phyloP scores from a whole-genome alignment of 2,113 vertebrate species.

The Turdus rufiventris region DNA sequence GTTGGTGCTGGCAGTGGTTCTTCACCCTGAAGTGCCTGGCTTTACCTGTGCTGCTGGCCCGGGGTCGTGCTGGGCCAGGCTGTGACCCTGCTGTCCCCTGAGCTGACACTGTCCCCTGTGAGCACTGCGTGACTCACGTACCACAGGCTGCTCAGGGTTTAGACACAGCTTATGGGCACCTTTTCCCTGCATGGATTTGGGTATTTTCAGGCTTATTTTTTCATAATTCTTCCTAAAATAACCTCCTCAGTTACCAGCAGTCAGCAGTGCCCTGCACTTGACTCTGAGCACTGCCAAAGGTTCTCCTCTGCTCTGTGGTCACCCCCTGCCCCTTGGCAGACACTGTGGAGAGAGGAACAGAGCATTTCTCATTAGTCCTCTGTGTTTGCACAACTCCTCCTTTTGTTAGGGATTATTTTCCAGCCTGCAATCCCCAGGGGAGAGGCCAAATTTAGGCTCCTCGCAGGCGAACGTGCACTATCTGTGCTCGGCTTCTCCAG shows the following conservation, averaged over 20 bases:
- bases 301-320: slow-evolving; percentile 68
- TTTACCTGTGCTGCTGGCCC: background rate
- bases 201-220: slow-evolving; percentile 69
- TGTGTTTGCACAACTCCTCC: slow-evolving; percentile 58
- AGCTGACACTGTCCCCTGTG: background rate
- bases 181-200: slow-evolving; percentile 39
- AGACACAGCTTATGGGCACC: slow-evolving; percentile 66
- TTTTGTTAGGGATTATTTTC: slow-evolving; percentile 66
- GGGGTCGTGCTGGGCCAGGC: slow-evolving; percentile 36
- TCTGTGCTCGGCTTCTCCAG: background rate
- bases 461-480: background rate
- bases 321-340: slow-evolving; percentile 56
- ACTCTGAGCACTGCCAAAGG: slow-evolving; percentile 21
- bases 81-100: slow-evolving; percentile 54
- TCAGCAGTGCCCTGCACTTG: slow-evolving; percentile 65
- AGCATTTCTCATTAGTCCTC: slow-evolving; percentile 40
- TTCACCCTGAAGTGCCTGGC: background rate
- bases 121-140: slow-evolving; percentile 67
- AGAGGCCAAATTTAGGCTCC: slow-evolving; percentile 38
- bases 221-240: slow-evolving; percentile 75
- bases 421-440: slow-evolving; percentile 19
- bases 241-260: slow-evolving; percentile 69
- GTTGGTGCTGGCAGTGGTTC: background rate
- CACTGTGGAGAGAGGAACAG: slow-evolving; percentile 16
- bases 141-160: slow-evolving; percentile 62